Conservation (phyloP, 2,797 vertebrate species). For the Chromobotia macracanthus region DNA sequence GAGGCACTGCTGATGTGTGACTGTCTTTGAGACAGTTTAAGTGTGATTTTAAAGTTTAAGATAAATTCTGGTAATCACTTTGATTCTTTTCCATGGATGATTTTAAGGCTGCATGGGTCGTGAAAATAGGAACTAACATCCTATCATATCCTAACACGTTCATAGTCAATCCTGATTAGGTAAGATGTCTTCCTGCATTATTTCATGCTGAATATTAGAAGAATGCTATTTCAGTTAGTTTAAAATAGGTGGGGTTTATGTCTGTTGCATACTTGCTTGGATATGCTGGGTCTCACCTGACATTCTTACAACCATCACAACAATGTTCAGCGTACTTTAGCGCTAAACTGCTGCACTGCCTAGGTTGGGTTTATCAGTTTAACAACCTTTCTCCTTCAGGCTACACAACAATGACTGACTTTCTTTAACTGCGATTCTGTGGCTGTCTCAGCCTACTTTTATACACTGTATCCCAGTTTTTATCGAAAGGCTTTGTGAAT, state of each 20-base stretch:
- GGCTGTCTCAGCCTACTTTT: background rate
- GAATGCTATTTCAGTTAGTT: background rate
- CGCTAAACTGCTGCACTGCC: background rate
- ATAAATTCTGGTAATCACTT: background rate
- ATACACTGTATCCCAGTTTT: background rate
- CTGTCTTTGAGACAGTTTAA: background rate
- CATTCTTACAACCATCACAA: background rate
- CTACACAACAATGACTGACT: background rate
- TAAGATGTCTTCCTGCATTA: background rate
- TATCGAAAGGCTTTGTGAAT: slow-evolving; percentile 10
- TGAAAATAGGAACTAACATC: background rate
- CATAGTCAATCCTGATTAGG: background rate
- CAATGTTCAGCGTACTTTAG: background rate
- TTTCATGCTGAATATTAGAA: background rate
- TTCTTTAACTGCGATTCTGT: background rate
- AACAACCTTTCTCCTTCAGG: background rate
- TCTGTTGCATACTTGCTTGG: slow-evolving; percentile 1
- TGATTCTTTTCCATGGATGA: background rate
- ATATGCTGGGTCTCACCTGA: background rate
- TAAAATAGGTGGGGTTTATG: background rate
- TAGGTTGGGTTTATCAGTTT: background rate
- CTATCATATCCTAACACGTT: too few species aligned
- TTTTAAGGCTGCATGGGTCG: background rate
- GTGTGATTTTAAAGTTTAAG: background rate
- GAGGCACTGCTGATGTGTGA: background rate